Percentiles rank a stretch among this genome's conserved stretches.
phyloP scores from a whole-genome alignment of 2,888 invertebrate species.

The Pandemis cinnamomeana region DNA sequence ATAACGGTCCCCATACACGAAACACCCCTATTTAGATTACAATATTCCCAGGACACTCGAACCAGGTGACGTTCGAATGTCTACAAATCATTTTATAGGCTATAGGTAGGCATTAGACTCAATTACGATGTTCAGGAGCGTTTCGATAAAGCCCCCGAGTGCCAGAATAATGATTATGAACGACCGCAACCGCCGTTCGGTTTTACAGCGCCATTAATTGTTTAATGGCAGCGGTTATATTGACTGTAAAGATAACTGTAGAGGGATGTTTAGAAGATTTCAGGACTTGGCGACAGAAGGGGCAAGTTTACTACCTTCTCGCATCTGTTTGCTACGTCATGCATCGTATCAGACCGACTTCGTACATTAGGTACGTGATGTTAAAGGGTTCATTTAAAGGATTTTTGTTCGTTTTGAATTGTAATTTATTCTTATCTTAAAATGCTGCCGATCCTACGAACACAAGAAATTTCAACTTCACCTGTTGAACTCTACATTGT shows the following conservation, averaged over 20 bases:
- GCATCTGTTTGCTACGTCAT: conserved; percentile 43
- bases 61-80: conserved; percentile 58
- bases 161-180: conserved; percentile 53
- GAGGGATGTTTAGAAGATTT: conserved; percentile 71
- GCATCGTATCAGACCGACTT: conserved; percentile 3
- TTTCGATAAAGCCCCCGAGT: conserved; percentile 62
- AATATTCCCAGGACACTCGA: conserved; percentile 59
- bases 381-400: not conserved
- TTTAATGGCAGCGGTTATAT: conserved; percentile 73
- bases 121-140: conserved; percentile 33
- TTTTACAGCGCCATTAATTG: conserved; percentile 77
- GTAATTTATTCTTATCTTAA: not conserved
- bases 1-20: conserved; percentile 46
- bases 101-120: conserved; percentile 21
- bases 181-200: conserved; percentile 65
- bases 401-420: not conserved
- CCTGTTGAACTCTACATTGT: conserved; percentile 14
- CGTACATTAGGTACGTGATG: not conserved
- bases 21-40: conserved; percentile 37
- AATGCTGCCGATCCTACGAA: not conserved
- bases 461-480: conserved; percentile 8
- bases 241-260: conserved; percentile 71
- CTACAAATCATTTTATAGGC: conserved; percentile 21
- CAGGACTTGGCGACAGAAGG: conserved; percentile 54
- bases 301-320: conserved; percentile 48